Conservation (phyloP, 1,140 invertebrate species). For the Bradynema listronoti region DNA sequence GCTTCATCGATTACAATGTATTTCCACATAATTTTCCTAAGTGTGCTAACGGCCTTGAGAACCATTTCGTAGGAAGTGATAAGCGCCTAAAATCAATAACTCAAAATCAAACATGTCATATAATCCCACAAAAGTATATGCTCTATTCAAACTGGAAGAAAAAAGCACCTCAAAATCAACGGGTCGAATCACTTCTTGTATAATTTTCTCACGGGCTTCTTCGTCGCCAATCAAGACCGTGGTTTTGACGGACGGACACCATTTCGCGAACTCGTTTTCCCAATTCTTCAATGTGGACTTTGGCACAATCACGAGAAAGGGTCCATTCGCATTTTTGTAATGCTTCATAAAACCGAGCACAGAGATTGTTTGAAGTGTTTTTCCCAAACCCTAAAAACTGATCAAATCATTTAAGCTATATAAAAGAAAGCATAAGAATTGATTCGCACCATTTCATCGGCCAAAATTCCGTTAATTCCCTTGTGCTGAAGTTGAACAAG, state of each 20-base stretch:
- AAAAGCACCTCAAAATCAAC: conserved; percentile 92
- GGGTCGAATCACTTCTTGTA: conserved; percentile 84
- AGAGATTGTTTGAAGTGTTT: conserved; percentile 97
- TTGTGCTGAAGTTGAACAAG: conserved; percentile 98
- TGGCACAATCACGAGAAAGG: conserved; percentile 98
- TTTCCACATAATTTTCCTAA: conserved; percentile 45
- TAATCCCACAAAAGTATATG: background rate
- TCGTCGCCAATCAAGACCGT: conserved; percentile 93
- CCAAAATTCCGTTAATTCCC: conserved; percentile 96
- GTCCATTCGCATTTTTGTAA: conserved; percentile 83
- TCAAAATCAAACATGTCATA: conserved; percentile 5
- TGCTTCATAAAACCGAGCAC: conserved; percentile 97
- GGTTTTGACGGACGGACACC: conserved; percentile 84
- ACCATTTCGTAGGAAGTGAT: conserved; percentile 99
- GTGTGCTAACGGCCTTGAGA: conserved; percentile 70
- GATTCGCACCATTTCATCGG: conserved; percentile 81
- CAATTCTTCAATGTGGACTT: conserved; percentile 97
- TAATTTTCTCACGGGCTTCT: conserved; percentile 81
- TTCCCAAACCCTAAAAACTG: conserved; percentile 74
- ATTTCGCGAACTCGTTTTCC: conserved; percentile 95
- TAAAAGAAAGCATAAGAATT: conserved; percentile 13
- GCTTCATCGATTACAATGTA: conserved; percentile 99
- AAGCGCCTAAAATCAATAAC: conserved; percentile 33
- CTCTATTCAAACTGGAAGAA: background rate
- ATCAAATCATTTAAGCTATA: no score